Percentiles rank a stretch among this genome's conserved stretches.
Evolutionary conservation across 2,113 vertebrate genomes (phyloP).

Genomic region (Engystomops pustulosus): DNA sequence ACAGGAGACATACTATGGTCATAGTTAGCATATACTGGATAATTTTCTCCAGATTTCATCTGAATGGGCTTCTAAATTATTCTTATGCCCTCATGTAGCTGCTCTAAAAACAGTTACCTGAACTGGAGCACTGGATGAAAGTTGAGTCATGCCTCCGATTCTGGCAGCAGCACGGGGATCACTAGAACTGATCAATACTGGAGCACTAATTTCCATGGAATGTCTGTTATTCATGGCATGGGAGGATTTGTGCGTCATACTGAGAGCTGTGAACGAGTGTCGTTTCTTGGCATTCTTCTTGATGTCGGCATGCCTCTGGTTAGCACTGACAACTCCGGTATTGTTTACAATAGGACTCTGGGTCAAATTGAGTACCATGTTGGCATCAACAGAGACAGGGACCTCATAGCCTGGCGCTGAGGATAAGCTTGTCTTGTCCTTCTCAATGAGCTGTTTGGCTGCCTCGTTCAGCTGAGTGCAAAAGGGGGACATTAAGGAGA

Average conservation of each 20-base stretch:
- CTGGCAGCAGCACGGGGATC: slow-evolving; percentile 91
- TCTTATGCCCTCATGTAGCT: slow-evolving; percentile 24
- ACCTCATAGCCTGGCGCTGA: slow-evolving; percentile 75
- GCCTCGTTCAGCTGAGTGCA: slow-evolving; percentile 89
- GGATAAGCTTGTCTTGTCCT: slow-evolving; percentile 82
- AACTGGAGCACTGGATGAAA: slow-evolving; percentile 79
- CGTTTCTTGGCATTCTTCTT: slow-evolving; percentile 98
- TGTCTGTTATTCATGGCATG: slow-evolving; percentile 91
- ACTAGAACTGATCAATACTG: slow-evolving; percentile 95
- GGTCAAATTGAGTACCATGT: slow-evolving; percentile 60
- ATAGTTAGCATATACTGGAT: neutral
- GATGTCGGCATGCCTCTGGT: slow-evolving; percentile 84
- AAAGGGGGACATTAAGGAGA: slow-evolving; percentile 52
- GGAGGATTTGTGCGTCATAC: slow-evolving; percentile 90
- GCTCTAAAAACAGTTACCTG: slow-evolving; percentile 74
- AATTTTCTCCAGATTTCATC: slow-evolving; percentile 3
- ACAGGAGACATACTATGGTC: neutral
- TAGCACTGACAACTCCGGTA: slow-evolving; percentile 71
- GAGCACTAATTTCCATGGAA: slow-evolving; percentile 98
- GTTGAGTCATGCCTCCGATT: slow-evolving; percentile 83
- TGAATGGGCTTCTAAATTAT: neutral
- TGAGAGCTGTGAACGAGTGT: slow-evolving; percentile 94
- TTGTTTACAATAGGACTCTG: slow-evolving; percentile 73
- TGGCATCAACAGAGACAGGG: slow-evolving; percentile 71
- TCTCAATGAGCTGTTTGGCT: slow-evolving; percentile 95